Base-by-base conservation (phyloP, 2,113 vertebrate species). In the Tetraodon nigroviridis region DNA sequence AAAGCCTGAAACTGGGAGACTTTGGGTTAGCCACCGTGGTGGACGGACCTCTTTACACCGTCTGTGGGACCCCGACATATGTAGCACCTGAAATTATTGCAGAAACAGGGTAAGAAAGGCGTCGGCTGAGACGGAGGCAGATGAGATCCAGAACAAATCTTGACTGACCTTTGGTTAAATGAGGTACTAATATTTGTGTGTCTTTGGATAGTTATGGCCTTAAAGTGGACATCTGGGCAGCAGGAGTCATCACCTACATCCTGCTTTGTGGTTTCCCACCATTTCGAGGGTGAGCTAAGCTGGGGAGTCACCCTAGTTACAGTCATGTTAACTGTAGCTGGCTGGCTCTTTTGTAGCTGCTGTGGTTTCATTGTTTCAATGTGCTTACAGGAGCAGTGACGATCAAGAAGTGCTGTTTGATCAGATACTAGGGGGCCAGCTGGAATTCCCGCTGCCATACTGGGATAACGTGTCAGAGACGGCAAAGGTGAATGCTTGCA, bases 221-320 rank as follows among this genome's bases (percentile, higher is more conserved):
- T 88, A 98, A 99, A 82, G 95, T 99, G 89, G 97, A 99, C 89
- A 96, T 98, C 92, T 99, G 97, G 97, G 97, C 97, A 44, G 95
- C 95, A 8, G 96, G 97, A 48, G 97, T 99, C 56, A 99, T 99
- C 85, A 98, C 95, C 64, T 99, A 98, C 78, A 98, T 99, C 80
- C 90, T 99, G 60, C 91, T 99, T 54, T 99, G 95, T 85, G 97
- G 97, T 49, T 99, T 99, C 73, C 97, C 97, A 75, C 97, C 97
- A 0, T 99, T 99, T 74, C 90, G 95, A 80, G 95, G 95, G 97
- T 99, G 91, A 61, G 94, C 15, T 46, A 3, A 16, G n/a, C 44
- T 17, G n/a, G 42, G 16, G 16, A 44, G 42, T 3, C 15, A 44
- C 42, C 5, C 42, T 44, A 42, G 12, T 18, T 32, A 46, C 45